A percentile compares a stretch with the other conserved stretches of the same genome.
Evolutionary conservation across 35 echinoderm and acorn worm genomes (phyloP).

Genomic region (Heliocidaris erythrogramma): DNA sequence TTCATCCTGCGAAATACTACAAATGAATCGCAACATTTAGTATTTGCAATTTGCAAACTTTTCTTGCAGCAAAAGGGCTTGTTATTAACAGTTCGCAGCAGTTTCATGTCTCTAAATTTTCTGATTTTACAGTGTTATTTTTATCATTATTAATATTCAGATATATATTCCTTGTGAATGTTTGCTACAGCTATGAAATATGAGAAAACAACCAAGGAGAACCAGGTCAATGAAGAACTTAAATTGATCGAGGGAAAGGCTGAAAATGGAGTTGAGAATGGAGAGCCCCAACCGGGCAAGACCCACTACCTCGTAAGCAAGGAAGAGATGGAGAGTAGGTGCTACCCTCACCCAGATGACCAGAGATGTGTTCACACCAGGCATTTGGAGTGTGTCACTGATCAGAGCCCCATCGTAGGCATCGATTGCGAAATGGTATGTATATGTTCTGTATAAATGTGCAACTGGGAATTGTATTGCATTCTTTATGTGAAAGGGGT

Average conservation of each 20-base stretch:
- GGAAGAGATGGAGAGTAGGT: constrained; percentile 48
- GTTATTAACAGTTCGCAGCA: too few relatives aligned
- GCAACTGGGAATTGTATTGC: too few relatives aligned
- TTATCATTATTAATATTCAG: too few relatives aligned
- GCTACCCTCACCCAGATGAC: constrained; percentile 53
- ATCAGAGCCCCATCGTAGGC: constrained; percentile 74
- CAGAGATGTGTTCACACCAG: constrained; percentile 53
- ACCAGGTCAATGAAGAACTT: not conserved
- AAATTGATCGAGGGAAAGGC: not conserved
- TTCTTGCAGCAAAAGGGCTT: too few relatives aligned
- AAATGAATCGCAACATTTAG: too few relatives aligned
- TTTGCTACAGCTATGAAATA: not conserved
- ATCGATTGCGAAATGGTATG: constrained; percentile 96
- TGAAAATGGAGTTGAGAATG: not conserved
- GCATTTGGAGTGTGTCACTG: constrained; percentile 26
- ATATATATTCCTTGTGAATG: not conserved
- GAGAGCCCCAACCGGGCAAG: constrained; percentile 31
- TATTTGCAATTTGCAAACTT: too few relatives aligned
- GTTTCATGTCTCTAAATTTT: too few relatives aligned
- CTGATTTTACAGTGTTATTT: too few relatives aligned
- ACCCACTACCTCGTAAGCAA: constrained; percentile 52
- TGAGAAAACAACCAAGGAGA: constrained; percentile 5
- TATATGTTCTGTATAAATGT: too few relatives aligned
- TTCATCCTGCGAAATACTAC: too few relatives aligned
- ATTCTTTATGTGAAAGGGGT: too few relatives aligned